Percentiles rank a stretch among this genome's conserved stretches.
These are phyloP conservation scores for Xestia sexstrigata DNA, from an alignment of 2,888 invertebrate genomes.

Conservation along the genomic window DNA sequence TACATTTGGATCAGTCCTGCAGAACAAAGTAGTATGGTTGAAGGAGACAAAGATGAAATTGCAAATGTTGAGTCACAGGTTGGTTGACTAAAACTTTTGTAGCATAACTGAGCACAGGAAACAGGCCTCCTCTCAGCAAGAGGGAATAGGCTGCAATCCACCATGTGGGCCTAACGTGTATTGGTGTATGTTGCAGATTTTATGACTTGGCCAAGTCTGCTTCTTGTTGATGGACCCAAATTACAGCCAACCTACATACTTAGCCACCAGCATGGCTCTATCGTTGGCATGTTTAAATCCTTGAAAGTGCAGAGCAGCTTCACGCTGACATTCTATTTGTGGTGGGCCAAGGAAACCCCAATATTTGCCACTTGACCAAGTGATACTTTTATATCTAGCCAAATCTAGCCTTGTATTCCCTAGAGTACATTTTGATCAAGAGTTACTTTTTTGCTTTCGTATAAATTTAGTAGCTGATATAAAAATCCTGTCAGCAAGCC, in stretches of 20 bases:
- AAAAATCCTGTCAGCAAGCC: no score
- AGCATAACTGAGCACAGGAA: neutral
- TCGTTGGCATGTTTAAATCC: neutral
- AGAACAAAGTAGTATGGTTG: constrained; percentile 81
- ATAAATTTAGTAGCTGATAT: neutral
- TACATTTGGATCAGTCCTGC: constrained; percentile 97
- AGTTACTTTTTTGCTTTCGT: neutral
- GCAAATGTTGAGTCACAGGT: constrained; percentile 78
- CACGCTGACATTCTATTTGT: neutral
- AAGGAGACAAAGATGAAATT: constrained; percentile 87
- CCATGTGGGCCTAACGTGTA: neutral
- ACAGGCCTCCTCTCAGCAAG: neutral
- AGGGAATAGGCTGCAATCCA: neutral
- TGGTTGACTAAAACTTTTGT: constrained; percentile 14
- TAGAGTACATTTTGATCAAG: neutral
- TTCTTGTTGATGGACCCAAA: neutral
- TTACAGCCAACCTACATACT: neutral
- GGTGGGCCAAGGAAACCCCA: neutral
- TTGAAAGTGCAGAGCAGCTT: neutral
- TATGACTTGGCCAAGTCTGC: neutral
- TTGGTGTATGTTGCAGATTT: neutral
- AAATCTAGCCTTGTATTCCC: neutral
- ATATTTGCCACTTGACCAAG: neutral
- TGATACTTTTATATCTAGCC: neutral
- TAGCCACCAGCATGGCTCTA: neutral